These are phyloP conservation scores for Syrmaticus mikado DNA, from an alignment of 2,113 vertebrate species.

Conservation along the genomic window DNA sequence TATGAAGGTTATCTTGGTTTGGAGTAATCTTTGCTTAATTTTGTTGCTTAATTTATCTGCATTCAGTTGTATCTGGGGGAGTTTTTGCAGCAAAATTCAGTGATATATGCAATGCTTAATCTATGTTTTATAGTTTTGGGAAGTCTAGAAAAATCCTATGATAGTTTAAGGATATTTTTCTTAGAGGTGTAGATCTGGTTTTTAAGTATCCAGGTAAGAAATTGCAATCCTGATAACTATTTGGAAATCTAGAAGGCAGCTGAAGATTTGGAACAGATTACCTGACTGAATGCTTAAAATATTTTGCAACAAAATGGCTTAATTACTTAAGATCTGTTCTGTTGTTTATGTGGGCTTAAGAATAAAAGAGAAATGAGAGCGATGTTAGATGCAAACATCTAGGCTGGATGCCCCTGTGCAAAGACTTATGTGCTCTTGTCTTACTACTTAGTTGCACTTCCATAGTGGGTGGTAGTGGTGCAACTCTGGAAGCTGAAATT, in stretches of 20 bases:
- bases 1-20: not conserved
- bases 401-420: not conserved
- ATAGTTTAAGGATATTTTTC: not conserved
- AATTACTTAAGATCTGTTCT: not conserved
- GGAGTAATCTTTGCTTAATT: not conserved
- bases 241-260: not conserved
- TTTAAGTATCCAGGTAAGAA: not conserved
- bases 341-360: not conserved
- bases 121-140: not conserved
- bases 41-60: constrained; percentile 13
- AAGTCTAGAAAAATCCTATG: not conserved
- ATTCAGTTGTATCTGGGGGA: not conserved
- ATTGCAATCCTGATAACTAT: not conserved
- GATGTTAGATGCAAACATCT: not conserved
- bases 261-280: not conserved
- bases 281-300: not conserved
- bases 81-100: not conserved
- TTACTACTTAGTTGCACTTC: not conserved
- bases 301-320: not conserved
- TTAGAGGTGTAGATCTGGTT: not conserved
- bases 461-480: not conserved
- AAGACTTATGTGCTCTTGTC: not conserved
- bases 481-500: not conserved
- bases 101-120: not conserved
- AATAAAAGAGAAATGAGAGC: not conserved